A percentile compares a stretch with the other conserved stretches of the same genome.
phyloP scores from a whole-genome alignment of 2,113 vertebrate species.

The Propithecus coquereli region DNA sequence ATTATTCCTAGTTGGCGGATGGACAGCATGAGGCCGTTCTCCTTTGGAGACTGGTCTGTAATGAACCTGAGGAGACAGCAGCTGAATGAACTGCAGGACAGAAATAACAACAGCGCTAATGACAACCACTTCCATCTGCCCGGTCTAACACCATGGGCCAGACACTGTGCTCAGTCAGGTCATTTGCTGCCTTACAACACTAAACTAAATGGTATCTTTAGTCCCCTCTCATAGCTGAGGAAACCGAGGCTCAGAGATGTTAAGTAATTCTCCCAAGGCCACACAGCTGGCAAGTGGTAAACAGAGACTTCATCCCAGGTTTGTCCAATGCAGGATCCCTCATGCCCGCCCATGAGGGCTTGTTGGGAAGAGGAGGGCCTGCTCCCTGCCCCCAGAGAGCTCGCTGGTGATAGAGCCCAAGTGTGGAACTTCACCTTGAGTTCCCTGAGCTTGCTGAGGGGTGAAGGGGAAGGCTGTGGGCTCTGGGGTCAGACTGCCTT shows the following conservation, averaged over 20 bases:
- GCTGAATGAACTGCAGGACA: not conserved
- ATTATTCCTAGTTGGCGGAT: not conserved
- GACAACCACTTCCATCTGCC: not conserved
- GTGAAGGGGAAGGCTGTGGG: not conserved
- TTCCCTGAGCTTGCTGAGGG: not conserved
- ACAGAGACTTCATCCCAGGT: not conserved
- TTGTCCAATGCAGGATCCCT: not conserved
- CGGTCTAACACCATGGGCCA: fast-evolving
- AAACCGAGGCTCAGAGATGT: not conserved
- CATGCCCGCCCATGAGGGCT: not conserved
- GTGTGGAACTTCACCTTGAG: not conserved
- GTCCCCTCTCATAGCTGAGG: not conserved
- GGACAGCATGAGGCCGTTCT: not conserved
- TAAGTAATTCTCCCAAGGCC: not conserved
- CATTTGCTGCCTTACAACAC: no score
- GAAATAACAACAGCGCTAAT: not conserved
- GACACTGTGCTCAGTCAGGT: not conserved
- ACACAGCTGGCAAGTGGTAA: not conserved
- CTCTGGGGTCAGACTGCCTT: not conserved
- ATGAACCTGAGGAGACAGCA: not conserved
- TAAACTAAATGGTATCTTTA: not conserved
- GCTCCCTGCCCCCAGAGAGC: not conserved
- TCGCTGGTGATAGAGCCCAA: not conserved
- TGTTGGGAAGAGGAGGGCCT: not conserved
- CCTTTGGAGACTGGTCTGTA: not conserved